Evolutionary conservation across 2,888 invertebrate species (phyloP).

Genomic region (Nomada ruficornis): DNA sequence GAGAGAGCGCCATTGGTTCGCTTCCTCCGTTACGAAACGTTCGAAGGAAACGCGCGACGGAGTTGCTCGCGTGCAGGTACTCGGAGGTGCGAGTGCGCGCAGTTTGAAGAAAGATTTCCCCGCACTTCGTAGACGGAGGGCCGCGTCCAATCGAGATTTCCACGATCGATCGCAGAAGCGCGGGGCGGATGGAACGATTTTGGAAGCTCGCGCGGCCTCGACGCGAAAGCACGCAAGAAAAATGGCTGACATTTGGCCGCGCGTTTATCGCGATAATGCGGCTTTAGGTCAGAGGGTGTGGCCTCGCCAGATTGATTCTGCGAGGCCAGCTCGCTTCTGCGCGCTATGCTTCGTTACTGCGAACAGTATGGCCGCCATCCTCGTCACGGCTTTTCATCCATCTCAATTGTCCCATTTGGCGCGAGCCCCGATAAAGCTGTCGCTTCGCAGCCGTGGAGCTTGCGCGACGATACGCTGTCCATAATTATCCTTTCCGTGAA

Average conservation of each 20-base stretch:
- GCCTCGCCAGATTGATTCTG: slow-evolving; percentile 83
- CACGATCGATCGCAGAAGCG: too few species aligned
- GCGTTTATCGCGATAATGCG: slow-evolving; percentile 74
- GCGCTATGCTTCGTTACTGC: slow-evolving; percentile 76
- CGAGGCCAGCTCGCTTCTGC: slow-evolving; percentile 78
- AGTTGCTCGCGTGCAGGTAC: too few species aligned
- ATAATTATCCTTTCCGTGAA: slow-evolving; percentile 55
- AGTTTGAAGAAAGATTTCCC: not conserved
- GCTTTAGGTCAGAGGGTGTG: slow-evolving; percentile 84
- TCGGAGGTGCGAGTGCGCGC: too few species aligned
- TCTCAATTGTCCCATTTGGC: slow-evolving; percentile 54
- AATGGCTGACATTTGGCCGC: slow-evolving; percentile 69
- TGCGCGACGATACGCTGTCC: slow-evolving; percentile 46
- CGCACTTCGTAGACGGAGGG: too few species aligned
- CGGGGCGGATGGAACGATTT: not conserved
- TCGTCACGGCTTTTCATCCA: slow-evolving; percentile 56
- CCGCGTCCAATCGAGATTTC: too few species aligned
- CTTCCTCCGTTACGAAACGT: not conserved
- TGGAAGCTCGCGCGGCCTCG: slow-evolving; percentile 22
- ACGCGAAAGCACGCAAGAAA: slow-evolving; percentile 27
- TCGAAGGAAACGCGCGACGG: too few species aligned
- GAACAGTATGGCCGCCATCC: slow-evolving; percentile 74
- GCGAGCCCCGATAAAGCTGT: slow-evolving; percentile 56
- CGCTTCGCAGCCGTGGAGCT: slow-evolving; percentile 43
- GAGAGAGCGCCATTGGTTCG: too few species aligned